These are phyloP conservation scores for Pachyrhynchus sulphureomaculatus DNA, from an alignment of 1,140 invertebrate species.

Conservation along the genomic window DNA sequence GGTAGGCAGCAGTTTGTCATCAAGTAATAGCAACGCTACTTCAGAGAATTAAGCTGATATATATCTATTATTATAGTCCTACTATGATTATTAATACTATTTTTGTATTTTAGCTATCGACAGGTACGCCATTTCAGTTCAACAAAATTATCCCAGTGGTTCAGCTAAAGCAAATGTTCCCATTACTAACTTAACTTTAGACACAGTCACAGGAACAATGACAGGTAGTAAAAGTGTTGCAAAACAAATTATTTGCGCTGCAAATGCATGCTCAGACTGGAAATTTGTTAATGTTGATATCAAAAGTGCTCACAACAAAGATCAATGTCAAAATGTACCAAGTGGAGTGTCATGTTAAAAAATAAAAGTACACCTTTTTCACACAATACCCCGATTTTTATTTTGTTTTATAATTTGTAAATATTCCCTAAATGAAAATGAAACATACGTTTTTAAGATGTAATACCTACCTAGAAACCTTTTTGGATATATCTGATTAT, in stretches of 20 bases:
- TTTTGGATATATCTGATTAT: too few species aligned
- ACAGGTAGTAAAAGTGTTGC: constrained; percentile 8
- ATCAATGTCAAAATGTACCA: constrained; percentile 15
- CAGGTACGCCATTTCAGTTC: constrained; percentile 5
- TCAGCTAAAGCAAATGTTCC: constrained; percentile 19
- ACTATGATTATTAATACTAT: too few species aligned
- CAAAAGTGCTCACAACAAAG: not conserved
- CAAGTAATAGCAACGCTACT: too few species aligned
- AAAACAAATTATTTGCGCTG: constrained; percentile 18
- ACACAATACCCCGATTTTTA: too few species aligned
- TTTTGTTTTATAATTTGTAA: too few species aligned
- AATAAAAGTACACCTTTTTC: too few species aligned
- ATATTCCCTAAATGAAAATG: too few species aligned
- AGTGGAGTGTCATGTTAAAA: constrained; percentile 19
- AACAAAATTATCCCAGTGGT: constrained; percentile 23
- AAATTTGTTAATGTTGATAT: constrained; percentile 16
- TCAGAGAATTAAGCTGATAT: too few species aligned
- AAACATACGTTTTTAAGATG: too few species aligned
- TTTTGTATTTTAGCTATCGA: constrained; percentile 13
- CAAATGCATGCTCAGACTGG: constrained; percentile 21
- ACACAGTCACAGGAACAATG: constrained; percentile 13
- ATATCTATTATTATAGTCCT: too few species aligned
- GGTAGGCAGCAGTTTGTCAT: too few species aligned
- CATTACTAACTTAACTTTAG: constrained; percentile 23
- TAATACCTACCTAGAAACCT: too few species aligned